Conservation (phyloP, 2,797 vertebrate genomes). For the Peromyscus attwateri region DNA sequence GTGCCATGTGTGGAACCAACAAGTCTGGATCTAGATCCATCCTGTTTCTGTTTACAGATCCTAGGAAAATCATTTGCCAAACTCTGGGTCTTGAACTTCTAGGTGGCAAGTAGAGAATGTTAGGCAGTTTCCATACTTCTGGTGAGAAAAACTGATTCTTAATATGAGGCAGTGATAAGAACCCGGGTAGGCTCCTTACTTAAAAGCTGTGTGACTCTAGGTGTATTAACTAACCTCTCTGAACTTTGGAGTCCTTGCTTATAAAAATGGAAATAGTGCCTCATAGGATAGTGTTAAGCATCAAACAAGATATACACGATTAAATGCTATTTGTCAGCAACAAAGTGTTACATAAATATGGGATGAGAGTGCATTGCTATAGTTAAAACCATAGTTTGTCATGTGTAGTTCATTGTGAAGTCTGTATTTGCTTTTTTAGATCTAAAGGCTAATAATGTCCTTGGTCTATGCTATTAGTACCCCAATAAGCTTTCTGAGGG, state of each 20-base stretch:
- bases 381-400: not conserved
- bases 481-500: not conserved
- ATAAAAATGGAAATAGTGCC: constrained; percentile 39
- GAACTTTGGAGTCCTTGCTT: not conserved
- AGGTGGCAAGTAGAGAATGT: not conserved
- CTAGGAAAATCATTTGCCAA: not conserved
- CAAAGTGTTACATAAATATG: not conserved
- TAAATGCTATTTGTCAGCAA: constrained; percentile 12
- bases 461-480: not conserved
- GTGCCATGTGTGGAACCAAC: not conserved
- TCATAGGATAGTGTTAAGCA: not conserved
- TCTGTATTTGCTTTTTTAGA: not conserved
- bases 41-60: not conserved
- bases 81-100: not conserved
- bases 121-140: not conserved
- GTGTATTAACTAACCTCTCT: not conserved
- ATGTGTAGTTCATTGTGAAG: not conserved
- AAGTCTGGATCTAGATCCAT: not conserved
- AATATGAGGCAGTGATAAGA: not conserved
- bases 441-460: not conserved
- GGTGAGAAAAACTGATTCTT: not conserved
- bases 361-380: not conserved
- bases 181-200: not conserved
- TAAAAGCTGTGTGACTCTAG: not conserved
- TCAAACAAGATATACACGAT: not conserved